Base-by-base conservation (phyloP, 2,113 vertebrate genomes). In the Nibea albiflora region DNA sequence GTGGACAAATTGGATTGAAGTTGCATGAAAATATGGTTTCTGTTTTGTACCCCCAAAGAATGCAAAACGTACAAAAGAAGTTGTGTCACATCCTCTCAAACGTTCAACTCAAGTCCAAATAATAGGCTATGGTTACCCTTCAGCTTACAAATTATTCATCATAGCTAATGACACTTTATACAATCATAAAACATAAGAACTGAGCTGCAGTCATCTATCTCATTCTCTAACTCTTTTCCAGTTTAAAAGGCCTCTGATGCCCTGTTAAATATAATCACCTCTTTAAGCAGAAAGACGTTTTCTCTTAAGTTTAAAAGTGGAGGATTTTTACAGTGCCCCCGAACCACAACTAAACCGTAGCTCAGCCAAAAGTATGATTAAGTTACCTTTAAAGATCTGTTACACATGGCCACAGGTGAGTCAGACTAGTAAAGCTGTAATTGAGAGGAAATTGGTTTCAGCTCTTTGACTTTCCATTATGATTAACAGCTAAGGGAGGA, bases 361-460 rank as follows among this genome's bases (percentile, higher is more conserved):
- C 70, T 60, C 28, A 35, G 42, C 53, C 58, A 54, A 50, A 73
- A 53, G 20, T 17, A 39, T 68, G 47, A 72, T 47, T n/a, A 47
- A 12, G 50, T 69, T 39, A 57, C 35, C n/a, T 77, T 9, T 54
- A 5, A 39, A 39, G 39, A 75, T 26, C 19, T 3, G 1, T 44
- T 20, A 22, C 49, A 80, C 67, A 54, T 39, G 63, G 61, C n/a
- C 49, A 50, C 73, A 56, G 52, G 44, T 53, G 53, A 83, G 60
- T 58, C 44, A 76, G 42, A 71, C 50, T 15, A 11, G 26, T 44
- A 56, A 67, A 78, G 78, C 22, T 22, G 52, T 75, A 44, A 68
- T 62, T 62, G 22, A 44, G n/a, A 49, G 57, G 12, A 54, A 84
- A 74, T 62, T 39, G n/a, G 52, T 71, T 74, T 69, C 65, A 80